Conservation (phyloP, 1,140 invertebrate species). For the Bombus difficillimus region DNA sequence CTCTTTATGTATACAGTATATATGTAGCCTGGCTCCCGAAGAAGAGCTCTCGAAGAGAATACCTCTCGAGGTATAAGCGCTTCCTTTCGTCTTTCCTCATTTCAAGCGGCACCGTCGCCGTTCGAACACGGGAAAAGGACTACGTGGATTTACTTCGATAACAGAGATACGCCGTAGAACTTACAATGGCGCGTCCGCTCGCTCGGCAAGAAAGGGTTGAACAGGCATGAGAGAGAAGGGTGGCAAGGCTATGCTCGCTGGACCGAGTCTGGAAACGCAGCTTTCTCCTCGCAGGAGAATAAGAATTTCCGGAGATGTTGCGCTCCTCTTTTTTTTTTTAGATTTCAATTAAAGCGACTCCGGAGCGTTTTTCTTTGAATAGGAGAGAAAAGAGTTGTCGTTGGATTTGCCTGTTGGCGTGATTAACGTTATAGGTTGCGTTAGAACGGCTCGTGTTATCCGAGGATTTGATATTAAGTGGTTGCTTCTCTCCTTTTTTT, state of each 20-base stretch:
- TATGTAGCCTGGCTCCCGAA: conserved; percentile 28
- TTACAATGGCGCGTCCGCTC: conserved; percentile 45
- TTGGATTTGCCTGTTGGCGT: neutral
- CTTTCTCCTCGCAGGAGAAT: neutral
- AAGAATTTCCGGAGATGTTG: neutral
- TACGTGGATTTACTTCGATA: conserved; percentile 71
- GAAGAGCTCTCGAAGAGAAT: conserved; percentile 63
- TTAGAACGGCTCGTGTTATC: neutral
- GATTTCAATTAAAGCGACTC: conserved; percentile 39
- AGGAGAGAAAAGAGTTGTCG: neutral
- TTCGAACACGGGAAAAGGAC: conserved; percentile 52
- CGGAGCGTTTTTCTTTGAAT: neutral
- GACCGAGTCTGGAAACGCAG: neutral
- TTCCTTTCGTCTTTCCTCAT: conserved; percentile 63
- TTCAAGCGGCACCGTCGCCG: conserved; percentile 51
- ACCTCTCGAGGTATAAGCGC: conserved; percentile 66
- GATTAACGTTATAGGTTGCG: neutral
- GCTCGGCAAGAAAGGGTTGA: conserved; percentile 13
- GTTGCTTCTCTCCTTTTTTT: neutral
- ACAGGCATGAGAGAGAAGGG: neutral
- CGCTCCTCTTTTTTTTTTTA: neutral
- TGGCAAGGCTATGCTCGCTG: neutral
- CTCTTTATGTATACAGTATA: neutral
- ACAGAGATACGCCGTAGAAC: conserved; percentile 62
- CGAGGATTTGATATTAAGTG: neutral